Base-by-base conservation (phyloP, 1,140 invertebrate species). In the Schmidtea mediterranea region DNA sequence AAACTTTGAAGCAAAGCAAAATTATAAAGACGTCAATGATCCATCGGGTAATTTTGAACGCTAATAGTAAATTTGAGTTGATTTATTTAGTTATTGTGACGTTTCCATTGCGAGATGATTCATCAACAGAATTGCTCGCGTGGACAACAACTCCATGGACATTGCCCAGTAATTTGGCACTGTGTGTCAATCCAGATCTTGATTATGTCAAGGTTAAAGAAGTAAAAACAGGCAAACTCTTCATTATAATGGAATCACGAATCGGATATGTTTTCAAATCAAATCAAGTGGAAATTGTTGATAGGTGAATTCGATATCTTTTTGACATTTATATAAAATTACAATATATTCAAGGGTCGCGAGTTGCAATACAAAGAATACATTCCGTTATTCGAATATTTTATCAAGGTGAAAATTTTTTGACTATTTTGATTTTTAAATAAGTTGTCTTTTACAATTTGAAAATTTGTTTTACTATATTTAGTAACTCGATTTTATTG, bases 111-210 rank as follows among this genome's bases (percentile, higher is more conserved):
- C 19, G 15, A 3, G 39, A 21, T 16, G 19, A 40, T 32, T 32
- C 10, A 32, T 32, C 26, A n/a, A 75, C 77, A 0, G 74, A 55
- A 15, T 53, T 65, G 37, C 53, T 68, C 48, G 82, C 87, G 2
- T 98, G 92, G 90, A 98, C 92, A 13, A 98, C 92, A 15, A 98
- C 92, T 10, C 92, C 92, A 1, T 98, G 92, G 90, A 98, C 92
- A 16, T 67, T 98, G 48, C 90, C 92, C 0, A 90, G 83, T 55
- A 98, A 98, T 69, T 62, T 97, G 53, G 75, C 86, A 1, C 72
- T 92, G 0, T 92, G 86, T 71, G 86, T 94, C 1, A 80, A 98
- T 71, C 77, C 86, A 13, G 76, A 77, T 21, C 70, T 84, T 54
- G 74, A 71, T 36, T 98, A 98, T 66, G 73, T 86, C 0, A 63